phyloP scores from a whole-genome alignment of 2,888 invertebrate genomes.

The Tiliacea citrago region DNA sequence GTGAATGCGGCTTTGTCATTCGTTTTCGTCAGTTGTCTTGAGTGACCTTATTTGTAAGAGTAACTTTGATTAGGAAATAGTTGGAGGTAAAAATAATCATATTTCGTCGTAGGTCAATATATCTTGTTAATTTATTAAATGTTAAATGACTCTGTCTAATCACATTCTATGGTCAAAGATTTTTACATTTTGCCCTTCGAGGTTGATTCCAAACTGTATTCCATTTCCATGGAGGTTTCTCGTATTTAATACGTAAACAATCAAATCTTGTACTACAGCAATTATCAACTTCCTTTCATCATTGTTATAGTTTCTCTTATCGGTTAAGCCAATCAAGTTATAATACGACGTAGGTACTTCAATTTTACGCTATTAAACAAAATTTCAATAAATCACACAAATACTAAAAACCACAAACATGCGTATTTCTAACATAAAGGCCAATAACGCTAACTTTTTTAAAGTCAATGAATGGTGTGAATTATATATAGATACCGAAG shows the following conservation, averaged over 20 bases:
- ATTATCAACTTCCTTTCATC: slow-evolving; percentile 41
- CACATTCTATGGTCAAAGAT: slow-evolving; percentile 8
- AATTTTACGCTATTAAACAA: slow-evolving; percentile 21
- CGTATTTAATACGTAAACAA: slow-evolving; percentile 26
- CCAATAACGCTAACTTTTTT: slow-evolving; percentile 61
- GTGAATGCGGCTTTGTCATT: slow-evolving; percentile 61
- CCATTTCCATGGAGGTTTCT: slow-evolving; percentile 39
- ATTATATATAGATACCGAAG: slow-evolving; percentile 68
- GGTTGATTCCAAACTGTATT: slow-evolving; percentile 25
- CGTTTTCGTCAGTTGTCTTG: slow-evolving; percentile 58
- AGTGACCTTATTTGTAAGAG: slow-evolving; percentile 45
- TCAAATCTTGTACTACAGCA: slow-evolving; percentile 26
- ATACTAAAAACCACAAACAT: slow-evolving; percentile 6
- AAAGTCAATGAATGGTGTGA: slow-evolving; percentile 68
- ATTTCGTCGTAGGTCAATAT: slow-evolving; percentile 32
- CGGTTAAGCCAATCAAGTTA: slow-evolving; percentile 31
- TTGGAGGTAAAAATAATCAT: not conserved
- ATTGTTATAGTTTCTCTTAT: slow-evolving; percentile 47
- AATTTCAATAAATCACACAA: slow-evolving; percentile 31
- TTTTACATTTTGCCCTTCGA: slow-evolving; percentile 3
- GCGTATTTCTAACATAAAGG: slow-evolving; percentile 49
- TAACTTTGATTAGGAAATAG: slow-evolving; percentile 34
- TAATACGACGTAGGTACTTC: not conserved
- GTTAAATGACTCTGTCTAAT: slow-evolving; percentile 15
- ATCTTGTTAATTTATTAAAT: slow-evolving; percentile 10